Evolutionary conservation across 2,113 vertebrate species (phyloP), one percentile per base, ranked within the genome.

Genomic region (Caretta caretta): DNA sequence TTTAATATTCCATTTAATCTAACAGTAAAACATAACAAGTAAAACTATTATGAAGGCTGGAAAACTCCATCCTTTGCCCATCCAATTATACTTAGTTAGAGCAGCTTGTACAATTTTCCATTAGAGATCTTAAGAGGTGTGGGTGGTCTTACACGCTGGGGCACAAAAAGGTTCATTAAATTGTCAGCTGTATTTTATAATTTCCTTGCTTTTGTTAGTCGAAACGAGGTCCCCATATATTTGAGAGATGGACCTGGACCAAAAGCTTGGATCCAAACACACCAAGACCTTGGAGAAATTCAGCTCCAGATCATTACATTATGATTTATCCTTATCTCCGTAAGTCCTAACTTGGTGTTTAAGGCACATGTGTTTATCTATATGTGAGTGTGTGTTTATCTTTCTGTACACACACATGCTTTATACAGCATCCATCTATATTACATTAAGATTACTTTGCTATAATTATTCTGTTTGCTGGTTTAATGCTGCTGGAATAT

Each of bases 131-230:
- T 96, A 94, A 59, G 93, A 93, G 48, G 97, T 96, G 97, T 98
- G 98, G 97, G 98, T 98, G 98, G 98, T 98, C 98, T 94, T 92
- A 92, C 93, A 84, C 94, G 97, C 96, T 97, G 93, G 75, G 96
- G 92, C 97, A 98, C 97, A 98, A 98, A 97, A 96, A 95, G 93
- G 80, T 89, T 93, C 84, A 93, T 95, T 96, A 93, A 90, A 93
- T 87, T 97, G 86, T 93, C 95, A 96, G 87, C 86, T 59, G 80
- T 80, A 85, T 95, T 97, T 98, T 94, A 97, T 89, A 96, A 97
- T 97, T 95, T 97, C 96, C 88, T 84, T 57, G 46, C 65, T 96
- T 80, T 76, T 83, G 91, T 94, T 97, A 97, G 89, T 93, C 83
- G 94, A 93, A 97, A 97, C 93, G 11, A 50, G 80, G 87, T 31